These are phyloP conservation scores for Menidia menidia DNA, from an alignment of 2,797 vertebrate species.

Conservation along the genomic window DNA sequence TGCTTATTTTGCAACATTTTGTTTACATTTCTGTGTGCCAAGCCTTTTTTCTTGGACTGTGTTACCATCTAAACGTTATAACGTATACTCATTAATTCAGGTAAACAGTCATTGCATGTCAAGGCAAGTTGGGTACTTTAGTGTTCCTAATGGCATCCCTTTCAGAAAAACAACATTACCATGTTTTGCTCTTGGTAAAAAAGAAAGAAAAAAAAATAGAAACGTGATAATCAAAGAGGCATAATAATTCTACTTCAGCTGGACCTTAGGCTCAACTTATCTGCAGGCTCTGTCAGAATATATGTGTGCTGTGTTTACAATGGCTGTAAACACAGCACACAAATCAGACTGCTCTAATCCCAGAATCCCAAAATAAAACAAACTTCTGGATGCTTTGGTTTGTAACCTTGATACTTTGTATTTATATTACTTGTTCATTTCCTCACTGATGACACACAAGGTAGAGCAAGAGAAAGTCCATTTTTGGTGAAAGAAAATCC, in stretches of 20 bases:
- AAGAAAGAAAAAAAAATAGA: background rate
- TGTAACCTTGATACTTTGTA: background rate
- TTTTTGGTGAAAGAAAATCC: conserved; percentile 11
- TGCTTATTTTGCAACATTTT: no score
- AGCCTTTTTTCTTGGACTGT: no score
- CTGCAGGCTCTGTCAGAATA: background rate
- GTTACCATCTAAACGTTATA: no score
- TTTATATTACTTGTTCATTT: no score
- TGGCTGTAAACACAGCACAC: conserved; percentile 19
- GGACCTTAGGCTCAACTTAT: conserved; percentile 23
- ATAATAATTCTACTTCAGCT: conserved; percentile 16
- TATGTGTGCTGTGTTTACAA: conserved; percentile 17
- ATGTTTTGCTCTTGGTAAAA: background rate
- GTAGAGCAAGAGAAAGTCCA: background rate
- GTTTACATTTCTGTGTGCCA: background rate
- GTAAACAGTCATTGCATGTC: no score
- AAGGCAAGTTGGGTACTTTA: no score
- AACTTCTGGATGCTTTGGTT: conserved; percentile 31
- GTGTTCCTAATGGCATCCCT: background rate
- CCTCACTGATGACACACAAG: background rate
- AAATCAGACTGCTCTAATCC: conserved; percentile 23
- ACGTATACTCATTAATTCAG: no score
- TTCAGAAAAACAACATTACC: background rate
- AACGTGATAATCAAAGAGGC: conserved; percentile 6
- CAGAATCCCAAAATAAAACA: conserved; percentile 35